Evolutionary conservation across 1,140 invertebrate genomes (phyloP), one percentile per base, ranked within the genome.

Genomic region (Trypoxylus dichotomus): DNA sequence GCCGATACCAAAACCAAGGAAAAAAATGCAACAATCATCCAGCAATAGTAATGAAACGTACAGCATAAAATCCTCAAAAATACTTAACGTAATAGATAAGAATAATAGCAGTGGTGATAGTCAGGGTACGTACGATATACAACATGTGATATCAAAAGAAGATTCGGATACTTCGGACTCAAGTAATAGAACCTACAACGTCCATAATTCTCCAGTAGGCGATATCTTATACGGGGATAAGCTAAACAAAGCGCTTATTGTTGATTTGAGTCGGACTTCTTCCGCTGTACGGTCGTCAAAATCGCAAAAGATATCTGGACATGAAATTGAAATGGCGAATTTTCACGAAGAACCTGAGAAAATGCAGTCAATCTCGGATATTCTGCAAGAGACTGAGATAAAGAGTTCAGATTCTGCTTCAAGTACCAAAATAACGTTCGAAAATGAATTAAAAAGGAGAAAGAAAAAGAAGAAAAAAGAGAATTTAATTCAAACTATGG

Each of bases 1-100:
- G 11, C 81, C 81, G 15, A 43, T 81, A 5, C 81, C 81, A 27
- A 80, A 79, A 78, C 79, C 79, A 19, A 80, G 81, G 77, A 81
- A 78, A 24, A 79, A 79, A 77, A 32, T 80, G 63, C 77, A 27
- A 75, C 77, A 25, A 63, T 54, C 47, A 5, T 63, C 60, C 1
- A 68, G 32, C 11, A 25, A 68, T 37, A 76, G 41, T 24, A 74
- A 74, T 10, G 72, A 43, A 74, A 43, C 72, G 6, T 74, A 25
- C 29, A 74, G 41, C 32, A 10, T 74, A 41, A 74, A 68, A 27
- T 68, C 60, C 3, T 21, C 60, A 2, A 68, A 68, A 27, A 13
- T 68, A 1, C 60, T 68, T 74, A 37, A 74, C 29, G 21, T 43
- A 37, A 11, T 74, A 5, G 24, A 41, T 15, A 37, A 21, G 6